phyloP scores from a whole-genome alignment of 2,797 vertebrate genomes.

The Hozukius guyotensis region DNA sequence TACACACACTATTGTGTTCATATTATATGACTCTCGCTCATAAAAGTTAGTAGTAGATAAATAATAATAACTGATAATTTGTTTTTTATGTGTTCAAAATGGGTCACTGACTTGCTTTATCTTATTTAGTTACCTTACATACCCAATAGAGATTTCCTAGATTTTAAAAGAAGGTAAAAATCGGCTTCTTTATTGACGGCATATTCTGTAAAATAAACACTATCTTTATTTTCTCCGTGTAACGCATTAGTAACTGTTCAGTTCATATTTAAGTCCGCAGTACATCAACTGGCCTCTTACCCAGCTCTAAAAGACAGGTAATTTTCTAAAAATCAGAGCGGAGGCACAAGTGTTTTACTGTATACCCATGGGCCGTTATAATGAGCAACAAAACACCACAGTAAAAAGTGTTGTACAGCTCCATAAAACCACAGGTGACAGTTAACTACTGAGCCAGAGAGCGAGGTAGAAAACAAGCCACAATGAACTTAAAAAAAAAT shows the following conservation, averaged over 20 bases:
- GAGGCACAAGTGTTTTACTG: background rate
- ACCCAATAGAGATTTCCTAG: background rate
- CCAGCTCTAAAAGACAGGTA: background rate
- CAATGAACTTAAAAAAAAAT: background rate
- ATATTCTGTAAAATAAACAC: background rate
- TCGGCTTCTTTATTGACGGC: background rate
- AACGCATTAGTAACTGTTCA: background rate
- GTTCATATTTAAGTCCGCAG: background rate
- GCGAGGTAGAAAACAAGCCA: background rate
- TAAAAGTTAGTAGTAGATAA: background rate
- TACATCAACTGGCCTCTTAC: background rate
- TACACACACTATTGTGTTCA: background rate
- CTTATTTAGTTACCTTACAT: background rate
- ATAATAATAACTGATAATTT: background rate
- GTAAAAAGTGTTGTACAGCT: conserved; percentile 20
- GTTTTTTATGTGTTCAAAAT: background rate
- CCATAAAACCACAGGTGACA: conserved; percentile 41
- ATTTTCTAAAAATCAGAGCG: conserved; percentile 4
- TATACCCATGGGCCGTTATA: conserved; percentile 12
- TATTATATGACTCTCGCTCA: background rate
- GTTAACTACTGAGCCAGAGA: conserved; percentile 17
- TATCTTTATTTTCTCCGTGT: background rate
- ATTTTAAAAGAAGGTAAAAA: background rate
- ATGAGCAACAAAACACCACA: conserved; percentile 14
- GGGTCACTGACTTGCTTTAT: background rate